These are phyloP conservation scores for Promerops cafer DNA, from an alignment of 2,113 vertebrate species.

Conservation along the genomic window DNA sequence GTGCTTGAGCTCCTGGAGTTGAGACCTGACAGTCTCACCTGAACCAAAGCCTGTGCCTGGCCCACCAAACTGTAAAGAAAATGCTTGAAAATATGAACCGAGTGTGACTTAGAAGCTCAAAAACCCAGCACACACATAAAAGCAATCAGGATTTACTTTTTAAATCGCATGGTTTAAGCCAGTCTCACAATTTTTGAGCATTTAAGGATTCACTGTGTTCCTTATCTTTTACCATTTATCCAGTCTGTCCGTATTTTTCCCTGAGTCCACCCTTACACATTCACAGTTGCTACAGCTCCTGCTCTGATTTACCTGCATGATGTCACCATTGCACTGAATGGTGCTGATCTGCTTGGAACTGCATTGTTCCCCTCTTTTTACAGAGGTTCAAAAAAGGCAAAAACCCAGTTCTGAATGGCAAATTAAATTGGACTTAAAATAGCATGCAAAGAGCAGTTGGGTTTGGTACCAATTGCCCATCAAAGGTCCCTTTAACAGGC, in stretches of 20 bases:
- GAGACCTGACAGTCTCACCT: neutral
- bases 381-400: neutral
- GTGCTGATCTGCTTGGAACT: neutral
- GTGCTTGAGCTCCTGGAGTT: neutral
- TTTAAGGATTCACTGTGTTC: neutral
- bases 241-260: neutral
- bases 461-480: neutral
- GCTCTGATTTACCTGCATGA: neutral
- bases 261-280: neutral
- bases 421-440: neutral
- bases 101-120: neutral
- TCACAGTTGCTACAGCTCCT: neutral
- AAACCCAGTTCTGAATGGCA: neutral
- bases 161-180: accelerated
- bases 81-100: neutral
- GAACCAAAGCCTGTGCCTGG: neutral
- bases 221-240: neutral
- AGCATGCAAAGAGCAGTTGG: neutral
- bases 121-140: neutral
- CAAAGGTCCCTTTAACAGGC: neutral
- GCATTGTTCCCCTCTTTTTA: neutral
- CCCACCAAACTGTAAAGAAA: neutral
- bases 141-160: neutral
- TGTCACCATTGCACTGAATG: neutral
- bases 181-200: neutral